A percentile compares a stretch with the other conserved stretches of the same genome.
Evolutionary conservation across 2,113 vertebrate genomes (phyloP).

Genomic region (Plecotus auritus): DNA sequence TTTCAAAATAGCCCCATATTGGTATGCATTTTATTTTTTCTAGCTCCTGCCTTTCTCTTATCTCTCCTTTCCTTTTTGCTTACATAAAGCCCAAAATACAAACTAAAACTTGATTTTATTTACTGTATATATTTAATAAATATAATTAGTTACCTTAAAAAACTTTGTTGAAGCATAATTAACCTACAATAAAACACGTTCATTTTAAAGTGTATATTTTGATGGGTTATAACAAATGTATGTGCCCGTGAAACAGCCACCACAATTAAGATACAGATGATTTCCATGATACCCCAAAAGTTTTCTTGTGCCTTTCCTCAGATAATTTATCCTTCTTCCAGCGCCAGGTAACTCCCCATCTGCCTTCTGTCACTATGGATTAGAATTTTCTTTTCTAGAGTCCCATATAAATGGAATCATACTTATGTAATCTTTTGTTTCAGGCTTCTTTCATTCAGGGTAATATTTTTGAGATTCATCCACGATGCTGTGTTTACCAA

Average conservation of each 20-base stretch:
- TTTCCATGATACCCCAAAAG: background rate
- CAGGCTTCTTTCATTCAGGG: background rate
- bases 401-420: background rate
- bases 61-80: background rate
- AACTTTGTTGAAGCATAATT: background rate
- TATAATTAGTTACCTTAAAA: background rate
- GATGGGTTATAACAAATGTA: background rate
- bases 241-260: background rate
- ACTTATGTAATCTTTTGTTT: background rate
- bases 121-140: background rate
- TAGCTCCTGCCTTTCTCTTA: background rate
- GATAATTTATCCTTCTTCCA: background rate
- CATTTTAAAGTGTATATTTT: background rate
- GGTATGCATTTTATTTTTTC: background rate
- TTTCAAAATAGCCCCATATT: background rate
- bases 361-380: background rate
- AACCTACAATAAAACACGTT: background rate
- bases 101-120: background rate
- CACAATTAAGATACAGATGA: background rate
- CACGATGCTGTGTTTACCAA: background rate
- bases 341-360: background rate
- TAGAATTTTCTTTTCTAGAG: background rate
- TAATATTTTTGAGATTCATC: background rate
- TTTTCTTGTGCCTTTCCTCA: background rate
- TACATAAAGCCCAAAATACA: background rate